Conservation (phyloP, 2,113 vertebrate genomes). For the Xenopus tropicalis region UCB_Xtro_10.0 CM004446.2:84641001-84641500, state of each 20-base stretch:
- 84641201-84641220: neutral
- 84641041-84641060: conserved; percentile 47
- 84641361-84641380: too few species aligned
- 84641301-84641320: too few species aligned
- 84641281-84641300: too few species aligned
- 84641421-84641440: conserved; percentile 96
- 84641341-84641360: too few species aligned
- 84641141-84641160: conserved; percentile 89
- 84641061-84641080: conserved; percentile 94
- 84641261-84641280: too few species aligned
- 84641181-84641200: conserved; percentile 71
- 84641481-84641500: conserved; percentile 97
- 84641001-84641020: too few species aligned
- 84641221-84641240: too few species aligned
- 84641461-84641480: conserved; percentile 93
- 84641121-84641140: conserved; percentile 90
- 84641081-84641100: conserved; percentile 87
- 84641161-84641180: conserved; percentile 97
- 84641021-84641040: too few species aligned
- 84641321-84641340: too few species aligned
- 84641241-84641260: too few species aligned
- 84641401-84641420: conserved; percentile 98
- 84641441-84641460: conserved; percentile 97
- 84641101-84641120: conserved; percentile 98
- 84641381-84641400: too few species aligned